phyloP scores from a whole-genome alignment of 2,113 vertebrate genomes.

The Eurypyga helias region DNA sequence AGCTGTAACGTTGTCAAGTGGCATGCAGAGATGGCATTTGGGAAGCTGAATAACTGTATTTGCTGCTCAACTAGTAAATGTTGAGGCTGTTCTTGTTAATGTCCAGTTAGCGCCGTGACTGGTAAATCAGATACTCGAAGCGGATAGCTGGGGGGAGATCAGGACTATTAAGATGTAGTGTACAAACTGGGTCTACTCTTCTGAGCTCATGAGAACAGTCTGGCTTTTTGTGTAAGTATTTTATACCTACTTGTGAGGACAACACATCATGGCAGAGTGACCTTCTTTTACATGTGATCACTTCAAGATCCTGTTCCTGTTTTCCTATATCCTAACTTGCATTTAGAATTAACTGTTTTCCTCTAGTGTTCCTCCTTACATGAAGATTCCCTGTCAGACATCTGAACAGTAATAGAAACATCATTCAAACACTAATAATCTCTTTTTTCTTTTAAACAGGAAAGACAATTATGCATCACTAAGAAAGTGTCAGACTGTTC shows the following conservation, averaged over 20 bases:
- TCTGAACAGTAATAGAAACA: background rate
- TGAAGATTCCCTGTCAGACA: background rate
- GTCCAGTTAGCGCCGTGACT: background rate
- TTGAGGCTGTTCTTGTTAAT: background rate
- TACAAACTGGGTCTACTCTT: background rate
- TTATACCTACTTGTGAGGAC: background rate
- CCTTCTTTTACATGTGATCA: background rate
- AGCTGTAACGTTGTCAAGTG: background rate
- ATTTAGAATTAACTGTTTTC: background rate
- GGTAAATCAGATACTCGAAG: background rate
- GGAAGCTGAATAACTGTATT: background rate
- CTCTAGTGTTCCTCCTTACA: background rate
- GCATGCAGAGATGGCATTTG: background rate
- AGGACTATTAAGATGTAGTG: background rate
- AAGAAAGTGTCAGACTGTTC: conserved; percentile 76
- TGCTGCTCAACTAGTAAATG: background rate
- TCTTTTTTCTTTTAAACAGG: background rate
- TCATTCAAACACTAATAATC: background rate
- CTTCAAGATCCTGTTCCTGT: background rate
- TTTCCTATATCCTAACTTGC: background rate
- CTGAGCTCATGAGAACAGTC: background rate
- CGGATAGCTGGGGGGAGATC: background rate
- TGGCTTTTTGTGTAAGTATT: background rate
- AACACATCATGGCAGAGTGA: background rate
- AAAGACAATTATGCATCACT: conserved; percentile 56